These are phyloP conservation scores for Sinocyclocheilus maitianheensis DNA, from an alignment of 2,113 vertebrate species.

Conservation along the genomic window DNA sequence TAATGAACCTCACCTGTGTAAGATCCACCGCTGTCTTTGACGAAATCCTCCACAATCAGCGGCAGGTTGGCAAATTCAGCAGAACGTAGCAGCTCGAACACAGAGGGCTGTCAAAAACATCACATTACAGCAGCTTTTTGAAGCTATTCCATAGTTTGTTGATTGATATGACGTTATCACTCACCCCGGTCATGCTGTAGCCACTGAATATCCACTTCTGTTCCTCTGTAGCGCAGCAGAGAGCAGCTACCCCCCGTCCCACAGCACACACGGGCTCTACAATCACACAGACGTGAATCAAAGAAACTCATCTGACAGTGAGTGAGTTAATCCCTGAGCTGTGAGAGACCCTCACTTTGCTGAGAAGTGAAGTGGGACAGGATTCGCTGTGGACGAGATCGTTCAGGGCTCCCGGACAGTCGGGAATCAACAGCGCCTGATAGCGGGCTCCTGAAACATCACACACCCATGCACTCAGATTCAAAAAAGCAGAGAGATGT, in stretches of 20 bases:
- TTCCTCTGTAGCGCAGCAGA: conserved; percentile 90
- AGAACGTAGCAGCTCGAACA: conserved; percentile 88
- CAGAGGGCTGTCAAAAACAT: conserved; percentile 81
- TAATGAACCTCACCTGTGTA: conserved; percentile 83
- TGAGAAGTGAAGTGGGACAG: conserved; percentile 89
- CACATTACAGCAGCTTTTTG: neutral
- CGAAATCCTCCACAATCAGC: conserved; percentile 93
- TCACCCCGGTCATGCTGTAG: conserved; percentile 94
- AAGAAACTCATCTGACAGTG: neutral
- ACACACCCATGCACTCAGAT: neutral
- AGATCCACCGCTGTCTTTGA: conserved; percentile 89
- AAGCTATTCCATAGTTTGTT: neutral
- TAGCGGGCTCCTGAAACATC: conserved; percentile 85
- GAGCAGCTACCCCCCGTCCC: conserved; percentile 89
- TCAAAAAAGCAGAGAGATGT: neutral
- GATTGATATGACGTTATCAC: conserved; percentile 14
- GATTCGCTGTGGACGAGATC: conserved; percentile 92
- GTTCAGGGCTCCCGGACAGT: conserved; percentile 87
- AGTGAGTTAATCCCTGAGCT: neutral
- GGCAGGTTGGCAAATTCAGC: conserved; percentile 86
- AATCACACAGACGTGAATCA: neutral
- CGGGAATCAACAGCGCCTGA: conserved; percentile 89
- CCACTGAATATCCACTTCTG: conserved; percentile 86
- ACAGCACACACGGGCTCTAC: conserved; percentile 91
- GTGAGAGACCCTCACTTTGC: conserved; percentile 78